These are phyloP conservation scores for Pelochelys cantorii DNA, from an alignment of 2,797 vertebrate species.

Conservation along the genomic window DNA sequence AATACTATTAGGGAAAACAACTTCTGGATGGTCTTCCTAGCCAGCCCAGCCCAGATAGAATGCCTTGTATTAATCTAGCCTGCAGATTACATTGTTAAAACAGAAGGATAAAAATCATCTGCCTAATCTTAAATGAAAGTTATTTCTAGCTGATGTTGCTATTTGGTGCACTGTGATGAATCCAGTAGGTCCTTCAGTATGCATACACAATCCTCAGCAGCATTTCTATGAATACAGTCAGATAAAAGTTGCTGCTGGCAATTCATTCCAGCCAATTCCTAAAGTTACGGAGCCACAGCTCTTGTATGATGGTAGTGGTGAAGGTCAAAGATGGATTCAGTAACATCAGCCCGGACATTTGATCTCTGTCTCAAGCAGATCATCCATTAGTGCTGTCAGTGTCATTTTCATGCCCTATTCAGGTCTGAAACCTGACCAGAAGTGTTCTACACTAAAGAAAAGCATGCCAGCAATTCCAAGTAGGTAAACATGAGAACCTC, in stretches of 20 bases:
- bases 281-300: neutral
- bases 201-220: neutral
- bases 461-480: neutral
- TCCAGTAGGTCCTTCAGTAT: neutral
- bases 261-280: neutral
- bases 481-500: constrained; percentile 30
- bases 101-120: neutral
- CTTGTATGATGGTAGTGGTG: neutral
- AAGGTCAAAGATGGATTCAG: neutral
- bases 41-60: neutral
- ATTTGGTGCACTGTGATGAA: neutral
- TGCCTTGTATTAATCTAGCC: neutral
- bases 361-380: neutral
- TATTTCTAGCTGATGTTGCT: neutral
- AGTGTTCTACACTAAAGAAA: neutral
- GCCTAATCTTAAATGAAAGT: constrained; percentile 6
- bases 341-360: neutral
- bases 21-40: neutral
- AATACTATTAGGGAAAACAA: neutral
- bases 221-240: neutral
- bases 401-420: neutral
- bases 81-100: neutral
- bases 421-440: neutral
- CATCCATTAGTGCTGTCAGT: neutral
- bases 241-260: constrained; percentile 2